A percentile compares a stretch with the other conserved stretches of the same genome.
Evolutionary conservation across 1,140 invertebrate species (phyloP).

Genomic region (Dendroctonus valens): DNA sequence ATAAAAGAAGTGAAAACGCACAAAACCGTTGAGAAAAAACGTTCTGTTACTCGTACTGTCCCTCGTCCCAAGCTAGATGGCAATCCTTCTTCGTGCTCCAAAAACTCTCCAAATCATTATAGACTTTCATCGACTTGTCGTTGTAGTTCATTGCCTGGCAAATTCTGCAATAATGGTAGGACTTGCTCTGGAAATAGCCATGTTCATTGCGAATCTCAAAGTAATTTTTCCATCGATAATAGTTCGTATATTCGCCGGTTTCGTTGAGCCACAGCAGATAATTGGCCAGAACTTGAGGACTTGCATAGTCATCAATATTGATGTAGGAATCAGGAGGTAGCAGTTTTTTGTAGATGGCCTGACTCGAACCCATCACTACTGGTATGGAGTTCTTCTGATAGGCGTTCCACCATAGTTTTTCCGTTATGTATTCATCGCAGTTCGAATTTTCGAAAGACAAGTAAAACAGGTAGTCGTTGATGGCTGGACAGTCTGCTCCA

Average conservation of each 20-base stretch:
- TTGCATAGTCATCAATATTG: slow-evolving; percentile 70
- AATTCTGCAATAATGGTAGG: slow-evolving; percentile 75
- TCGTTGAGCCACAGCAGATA: slow-evolving; percentile 60
- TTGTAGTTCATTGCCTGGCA: slow-evolving; percentile 75
- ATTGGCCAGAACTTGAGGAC: slow-evolving; percentile 60
- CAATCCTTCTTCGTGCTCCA: slow-evolving; percentile 55
- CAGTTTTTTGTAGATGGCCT: slow-evolving; percentile 53
- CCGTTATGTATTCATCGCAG: slow-evolving; percentile 70
- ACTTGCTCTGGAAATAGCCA: slow-evolving; percentile 65
- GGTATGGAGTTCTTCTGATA: slow-evolving; percentile 66
- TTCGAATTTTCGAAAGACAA: slow-evolving; percentile 72
- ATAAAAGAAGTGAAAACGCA: too few species aligned
- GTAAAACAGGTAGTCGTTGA: slow-evolving; percentile 70
- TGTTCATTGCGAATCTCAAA: slow-evolving; percentile 72
- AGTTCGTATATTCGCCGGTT: slow-evolving; percentile 59
- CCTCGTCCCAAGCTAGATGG: slow-evolving; percentile 38
- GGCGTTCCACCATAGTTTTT: slow-evolving; percentile 68
- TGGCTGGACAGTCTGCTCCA: slow-evolving; percentile 54
- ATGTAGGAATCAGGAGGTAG: slow-evolving; percentile 69
- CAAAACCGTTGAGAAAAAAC: too few species aligned
- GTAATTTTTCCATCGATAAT: slow-evolving; percentile 67
- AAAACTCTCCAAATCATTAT: slow-evolving; percentile 52
- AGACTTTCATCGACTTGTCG: slow-evolving; percentile 53
- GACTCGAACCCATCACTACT: slow-evolving; percentile 64
- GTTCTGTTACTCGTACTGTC: too few species aligned